Percentiles rank a stretch among this genome's conserved stretches.
Conservation (phyloP, 92 coral and sea anemone species). For the Phenganax stokvisi region DNA sequence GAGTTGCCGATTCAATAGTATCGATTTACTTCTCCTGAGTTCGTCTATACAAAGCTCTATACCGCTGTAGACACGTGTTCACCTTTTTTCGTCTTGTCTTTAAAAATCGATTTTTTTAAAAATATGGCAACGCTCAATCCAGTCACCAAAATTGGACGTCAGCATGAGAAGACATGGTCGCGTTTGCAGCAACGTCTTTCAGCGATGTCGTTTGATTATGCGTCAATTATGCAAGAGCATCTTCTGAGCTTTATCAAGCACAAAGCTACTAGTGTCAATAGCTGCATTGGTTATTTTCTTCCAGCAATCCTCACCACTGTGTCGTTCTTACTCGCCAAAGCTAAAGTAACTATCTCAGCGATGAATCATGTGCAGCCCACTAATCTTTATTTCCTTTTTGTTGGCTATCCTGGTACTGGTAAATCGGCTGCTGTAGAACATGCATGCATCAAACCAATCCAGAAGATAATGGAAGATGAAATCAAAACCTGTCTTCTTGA, state of each 20-base stretch:
- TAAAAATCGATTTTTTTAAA: too few species aligned
- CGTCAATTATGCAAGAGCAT: slow-evolving; percentile 27
- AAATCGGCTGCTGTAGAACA: slow-evolving; percentile 34
- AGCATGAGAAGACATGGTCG: slow-evolving; percentile 41
- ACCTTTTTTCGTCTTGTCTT: too few species aligned
- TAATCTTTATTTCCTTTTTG: slow-evolving; percentile 41
- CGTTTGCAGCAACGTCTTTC: slow-evolving; percentile 38
- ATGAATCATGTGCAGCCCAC: slow-evolving; percentile 44
- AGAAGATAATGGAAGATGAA: slow-evolving; percentile 22
- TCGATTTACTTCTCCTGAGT: too few species aligned
- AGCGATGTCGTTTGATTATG: slow-evolving; percentile 35
- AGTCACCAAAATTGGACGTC: background rate
- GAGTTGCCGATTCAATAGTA: too few species aligned
- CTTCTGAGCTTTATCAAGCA: slow-evolving; percentile 37
- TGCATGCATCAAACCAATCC: slow-evolving; percentile 32
- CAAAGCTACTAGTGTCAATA: slow-evolving; percentile 38
- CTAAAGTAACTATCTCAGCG: slow-evolving; percentile 21
- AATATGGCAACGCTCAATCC: background rate
- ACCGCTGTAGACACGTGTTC: too few species aligned
- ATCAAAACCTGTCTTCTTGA: slow-evolving; percentile 36
- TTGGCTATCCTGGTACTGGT: slow-evolving; percentile 53
- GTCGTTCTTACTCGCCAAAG: slow-evolving; percentile 35
- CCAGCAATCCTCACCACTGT: slow-evolving; percentile 39
- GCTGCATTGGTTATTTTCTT: slow-evolving; percentile 39
- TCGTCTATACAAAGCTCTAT: too few species aligned